Conservation (phyloP, 1,140 invertebrate species). For the Proales similis region DNA sequence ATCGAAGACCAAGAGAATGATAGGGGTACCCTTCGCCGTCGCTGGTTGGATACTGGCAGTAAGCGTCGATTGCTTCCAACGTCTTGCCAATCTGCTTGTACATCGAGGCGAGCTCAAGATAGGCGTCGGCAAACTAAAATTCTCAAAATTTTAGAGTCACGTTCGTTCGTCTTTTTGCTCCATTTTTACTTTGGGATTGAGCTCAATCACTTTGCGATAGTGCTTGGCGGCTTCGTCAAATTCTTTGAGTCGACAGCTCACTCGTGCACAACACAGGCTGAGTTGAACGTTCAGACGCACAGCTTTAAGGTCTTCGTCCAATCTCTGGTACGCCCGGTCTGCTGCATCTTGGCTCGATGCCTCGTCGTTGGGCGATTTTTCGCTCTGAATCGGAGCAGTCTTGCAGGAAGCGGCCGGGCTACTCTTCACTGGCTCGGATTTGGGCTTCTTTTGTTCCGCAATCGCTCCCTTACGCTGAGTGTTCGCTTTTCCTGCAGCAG, state of each 20-base stretch:
- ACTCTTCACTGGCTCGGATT: no score
- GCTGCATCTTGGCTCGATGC: not conserved
- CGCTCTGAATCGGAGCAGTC: not conserved
- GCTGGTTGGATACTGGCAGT: conserved; percentile 27
- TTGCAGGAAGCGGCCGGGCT: no score
- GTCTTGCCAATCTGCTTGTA: conserved; percentile 25
- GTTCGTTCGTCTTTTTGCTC: no score
- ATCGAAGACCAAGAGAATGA: no score
- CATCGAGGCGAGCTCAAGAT: conserved; percentile 32
- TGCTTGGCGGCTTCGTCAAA: conserved; percentile 13
- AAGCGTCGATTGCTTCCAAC: conserved; percentile 30
- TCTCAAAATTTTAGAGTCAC: no score
- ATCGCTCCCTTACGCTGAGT: no score
- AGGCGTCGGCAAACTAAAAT: no score
- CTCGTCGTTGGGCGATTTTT: not conserved
- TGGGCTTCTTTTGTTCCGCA: no score
- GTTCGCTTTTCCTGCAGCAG: no score
- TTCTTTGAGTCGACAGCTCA: conserved; percentile 11
- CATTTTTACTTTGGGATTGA: conserved; percentile 27
- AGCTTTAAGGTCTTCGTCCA: not conserved
- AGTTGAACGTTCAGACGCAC: not conserved
- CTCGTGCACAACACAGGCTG: conserved; percentile 5
- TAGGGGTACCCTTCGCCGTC: no score
- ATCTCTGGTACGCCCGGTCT: not conserved
- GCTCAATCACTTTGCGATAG: conserved; percentile 20